Evolutionary conservation across 2,797 vertebrate genomes (phyloP).

Genomic region (Peromyscus attwateri): DNA sequence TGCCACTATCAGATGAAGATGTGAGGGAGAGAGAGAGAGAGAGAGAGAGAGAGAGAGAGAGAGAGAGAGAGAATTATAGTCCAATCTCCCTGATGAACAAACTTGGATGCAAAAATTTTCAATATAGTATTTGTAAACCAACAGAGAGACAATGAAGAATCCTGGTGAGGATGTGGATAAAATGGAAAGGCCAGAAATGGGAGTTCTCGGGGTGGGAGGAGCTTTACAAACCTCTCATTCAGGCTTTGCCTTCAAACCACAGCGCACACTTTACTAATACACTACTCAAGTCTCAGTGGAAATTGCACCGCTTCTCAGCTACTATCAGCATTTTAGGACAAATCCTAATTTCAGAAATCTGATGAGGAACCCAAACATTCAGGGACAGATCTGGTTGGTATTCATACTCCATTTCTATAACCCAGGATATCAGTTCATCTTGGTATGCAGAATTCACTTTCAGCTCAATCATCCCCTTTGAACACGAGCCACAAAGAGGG

Average conservation of each 20-base stretch:
- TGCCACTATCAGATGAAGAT: neutral
- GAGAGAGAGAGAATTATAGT: neutral
- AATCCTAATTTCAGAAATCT: neutral
- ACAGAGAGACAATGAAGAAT: neutral
- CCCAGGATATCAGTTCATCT: slow-evolving; percentile 14
- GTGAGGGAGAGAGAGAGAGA: neutral
- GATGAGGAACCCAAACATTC: neutral
- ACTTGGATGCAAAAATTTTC: neutral
- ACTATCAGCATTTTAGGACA: slow-evolving; percentile 2
- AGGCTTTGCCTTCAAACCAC: neutral
- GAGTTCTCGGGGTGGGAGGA: neutral
- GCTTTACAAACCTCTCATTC: neutral
- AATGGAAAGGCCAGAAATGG: neutral
- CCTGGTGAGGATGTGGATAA: neutral
- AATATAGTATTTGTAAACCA: neutral
- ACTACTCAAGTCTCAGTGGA: slow-evolving; percentile 24
- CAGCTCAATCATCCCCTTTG: slow-evolving; percentile 52
- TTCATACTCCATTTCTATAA: slow-evolving; percentile 25
- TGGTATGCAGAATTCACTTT: slow-evolving; percentile 14
- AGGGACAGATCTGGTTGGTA: neutral
- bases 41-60: neutral
- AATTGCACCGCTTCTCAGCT: neutral
- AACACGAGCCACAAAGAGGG: slow-evolving; percentile 10
- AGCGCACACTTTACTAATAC: neutral
- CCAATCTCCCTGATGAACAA: neutral